phyloP scores from a whole-genome alignment of 1,140 invertebrate species.

The Brachionus sp. region DNA sequence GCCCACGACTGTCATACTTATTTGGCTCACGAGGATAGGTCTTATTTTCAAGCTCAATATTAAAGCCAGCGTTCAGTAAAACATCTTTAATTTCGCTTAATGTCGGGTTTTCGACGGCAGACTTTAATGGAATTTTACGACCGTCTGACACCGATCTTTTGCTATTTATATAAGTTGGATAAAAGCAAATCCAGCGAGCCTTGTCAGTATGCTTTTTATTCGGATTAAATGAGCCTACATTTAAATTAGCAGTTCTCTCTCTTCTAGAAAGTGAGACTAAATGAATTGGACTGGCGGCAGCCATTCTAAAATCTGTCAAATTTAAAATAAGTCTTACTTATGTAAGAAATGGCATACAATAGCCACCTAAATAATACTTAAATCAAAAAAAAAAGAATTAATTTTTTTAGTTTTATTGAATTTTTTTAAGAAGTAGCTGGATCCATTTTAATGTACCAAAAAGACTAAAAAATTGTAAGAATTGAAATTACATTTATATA shows the following conservation, averaged over 20 bases:
- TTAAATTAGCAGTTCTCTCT: slow-evolving; percentile 38
- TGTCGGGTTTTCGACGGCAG: slow-evolving; percentile 89
- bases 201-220: slow-evolving; percentile 39
- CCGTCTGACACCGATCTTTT: slow-evolving; percentile 85
- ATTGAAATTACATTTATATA: neutral
- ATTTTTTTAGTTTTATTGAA: neutral
- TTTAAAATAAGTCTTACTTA: neutral
- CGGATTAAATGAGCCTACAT: slow-evolving; percentile 38
- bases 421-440: neutral
- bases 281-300: neutral
- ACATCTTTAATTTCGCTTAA: slow-evolving; percentile 89
- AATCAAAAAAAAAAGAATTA: neutral
- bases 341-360: neutral
- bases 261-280: slow-evolving; percentile 33
- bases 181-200: slow-evolving; percentile 80
- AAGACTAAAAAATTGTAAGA: neutral
- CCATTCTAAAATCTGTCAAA: neutral
- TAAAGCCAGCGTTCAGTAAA: slow-evolving; percentile 72
- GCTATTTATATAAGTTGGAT: slow-evolving; percentile 90
- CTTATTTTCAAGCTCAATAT: slow-evolving; percentile 88
- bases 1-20: slow-evolving; percentile 77
- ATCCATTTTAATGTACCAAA: neutral
- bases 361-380: neutral
- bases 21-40: slow-evolving; percentile 83
- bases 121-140: slow-evolving; percentile 73